A percentile compares a stretch with the other conserved stretches of the same genome.
Evolutionary conservation across 2,888 invertebrate species (phyloP).

Genomic region (Drosophila monieri): DNA sequence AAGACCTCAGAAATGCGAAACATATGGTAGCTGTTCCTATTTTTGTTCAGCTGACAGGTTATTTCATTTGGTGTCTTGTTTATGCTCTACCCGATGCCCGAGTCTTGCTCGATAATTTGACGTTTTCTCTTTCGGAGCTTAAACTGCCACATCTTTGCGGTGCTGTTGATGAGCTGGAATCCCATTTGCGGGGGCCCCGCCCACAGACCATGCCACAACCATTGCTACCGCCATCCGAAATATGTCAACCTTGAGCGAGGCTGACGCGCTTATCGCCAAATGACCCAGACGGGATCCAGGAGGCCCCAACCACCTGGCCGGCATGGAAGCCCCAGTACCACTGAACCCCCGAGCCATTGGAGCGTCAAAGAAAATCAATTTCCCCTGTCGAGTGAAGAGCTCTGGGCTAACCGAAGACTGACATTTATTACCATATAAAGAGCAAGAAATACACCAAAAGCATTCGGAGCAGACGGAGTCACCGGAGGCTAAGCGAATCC

Average conservation of each 20-base stretch:
- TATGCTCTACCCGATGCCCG: slow-evolving; percentile 34
- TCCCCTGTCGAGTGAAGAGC: slow-evolving; percentile 50
- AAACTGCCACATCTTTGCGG: slow-evolving; percentile 50
- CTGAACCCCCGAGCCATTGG: slow-evolving; percentile 35
- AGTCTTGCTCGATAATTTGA: slow-evolving; percentile 46
- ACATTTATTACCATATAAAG: slow-evolving; percentile 77
- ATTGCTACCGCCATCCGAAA: slow-evolving; percentile 33
- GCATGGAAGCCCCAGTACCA: slow-evolving; percentile 1
- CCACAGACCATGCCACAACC: slow-evolving; percentile 15
- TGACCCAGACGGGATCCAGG: slow-evolving; percentile 36
- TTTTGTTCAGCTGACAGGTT: slow-evolving; percentile 50
- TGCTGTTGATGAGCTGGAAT: slow-evolving; percentile 51
- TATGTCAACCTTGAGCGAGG: slow-evolving; percentile 42
- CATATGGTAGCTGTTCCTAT: slow-evolving; percentile 13
- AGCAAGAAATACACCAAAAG: slow-evolving; percentile 60
- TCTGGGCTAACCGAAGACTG: slow-evolving; percentile 60
- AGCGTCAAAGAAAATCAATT: slow-evolving; percentile 72
- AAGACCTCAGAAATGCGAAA: not conserved
- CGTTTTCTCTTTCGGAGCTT: slow-evolving; percentile 17
- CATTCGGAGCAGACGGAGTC: slow-evolving; percentile 16
- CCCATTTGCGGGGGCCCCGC: slow-evolving; percentile 19
- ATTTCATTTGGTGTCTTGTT: slow-evolving; percentile 53
- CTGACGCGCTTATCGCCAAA: slow-evolving; percentile 47
- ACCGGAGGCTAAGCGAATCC: slow-evolving; percentile 18
- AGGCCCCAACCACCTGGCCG: slow-evolving; percentile 20